phyloP scores from a whole-genome alignment of 2,888 invertebrate species.

The Lepidochrysops patricia region DNA sequence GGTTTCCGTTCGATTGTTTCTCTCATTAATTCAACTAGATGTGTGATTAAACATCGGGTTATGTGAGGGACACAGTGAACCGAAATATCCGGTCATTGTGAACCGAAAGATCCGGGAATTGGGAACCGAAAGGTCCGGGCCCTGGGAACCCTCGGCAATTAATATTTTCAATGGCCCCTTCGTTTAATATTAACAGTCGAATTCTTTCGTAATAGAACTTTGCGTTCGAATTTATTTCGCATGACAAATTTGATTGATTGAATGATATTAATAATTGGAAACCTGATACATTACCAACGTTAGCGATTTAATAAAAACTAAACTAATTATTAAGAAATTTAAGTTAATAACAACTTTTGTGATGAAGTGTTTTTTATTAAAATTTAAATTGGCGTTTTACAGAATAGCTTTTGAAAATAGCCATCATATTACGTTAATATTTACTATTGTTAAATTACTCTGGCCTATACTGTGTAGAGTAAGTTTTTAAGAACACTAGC shows the following conservation, averaged over 20 bases:
- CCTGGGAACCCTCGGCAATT: background rate
- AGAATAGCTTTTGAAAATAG: too few species aligned
- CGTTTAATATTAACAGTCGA: background rate
- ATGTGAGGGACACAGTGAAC: too few species aligned
- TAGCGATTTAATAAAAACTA: background rate
- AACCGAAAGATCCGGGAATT: background rate
- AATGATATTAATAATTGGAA: constrained; percentile 1
- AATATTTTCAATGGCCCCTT: background rate
- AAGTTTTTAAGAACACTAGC: too few species aligned
- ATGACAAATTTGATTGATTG: constrained; percentile 9
- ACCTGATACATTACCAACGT: background rate
- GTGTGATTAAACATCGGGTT: background rate
- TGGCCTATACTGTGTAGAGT: too few species aligned
- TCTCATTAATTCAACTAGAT: too few species aligned
- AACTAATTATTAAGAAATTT: background rate
- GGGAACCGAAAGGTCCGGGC: background rate
- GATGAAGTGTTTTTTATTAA: background rate
- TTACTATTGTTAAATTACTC: too few species aligned
- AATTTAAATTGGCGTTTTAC: background rate
- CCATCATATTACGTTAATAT: too few species aligned
- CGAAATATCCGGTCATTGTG: background rate
- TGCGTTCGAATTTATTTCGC: constrained; percentile 3
- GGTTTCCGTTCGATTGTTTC: too few species aligned
- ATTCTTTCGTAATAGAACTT: background rate
- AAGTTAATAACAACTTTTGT: background rate